Evolutionary conservation across 2,888 invertebrate genomes (phyloP), one percentile per base, ranked within the genome.

Genomic region (Acheta domesticus): DNA sequence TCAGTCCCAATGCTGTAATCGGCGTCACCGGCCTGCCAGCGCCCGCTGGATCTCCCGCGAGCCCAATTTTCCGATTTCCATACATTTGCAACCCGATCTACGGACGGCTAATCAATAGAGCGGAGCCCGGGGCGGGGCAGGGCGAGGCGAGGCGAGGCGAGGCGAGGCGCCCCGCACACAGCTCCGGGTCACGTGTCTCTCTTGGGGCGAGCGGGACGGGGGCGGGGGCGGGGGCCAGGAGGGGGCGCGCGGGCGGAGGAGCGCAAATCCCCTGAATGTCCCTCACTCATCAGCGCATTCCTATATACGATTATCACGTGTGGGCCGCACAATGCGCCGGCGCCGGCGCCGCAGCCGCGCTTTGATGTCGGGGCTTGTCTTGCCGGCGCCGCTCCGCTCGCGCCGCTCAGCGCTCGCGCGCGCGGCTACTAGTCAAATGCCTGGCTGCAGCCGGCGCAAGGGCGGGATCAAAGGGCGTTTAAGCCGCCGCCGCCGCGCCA

Each of bases 81-180:
- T 81, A 81, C 81, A 81, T 81, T 81, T 81, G 81, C 81, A 80
- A 81, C 81, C 78, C 79, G 81, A 81, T 81, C 81, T 79, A 76
- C 49, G 48, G 75, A 78, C 76, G 81, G 79, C 81, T 79, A 81
- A 81, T 81, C 81, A 79, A 80, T 79, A 78, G 49, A 78, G 62
- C 62, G 16, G 62, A 62, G 62, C 62, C 62, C n/a, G 4, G 16
- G n/a, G 62, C 62, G 62, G 12, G 20, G 12, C 77, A 19, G 12
- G 0, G 23, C 76, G 48, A 36, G 8, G 8, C 36, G 14, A 21
- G 36, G 76, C 48, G 19, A 20, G 19, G 21, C 14, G n/a, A 21
- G 36, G 76, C 48, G 19, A 20, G 19, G 21, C 14, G n/a, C n/a
- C 76, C 48, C 49, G 77, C 77, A 77, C 49, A 50, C 23, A 77